A percentile compares a stretch with the other conserved stretches of the same genome.
phyloP scores from a whole-genome alignment of 1,140 invertebrate species.

The Drosophila sp. region DNA sequence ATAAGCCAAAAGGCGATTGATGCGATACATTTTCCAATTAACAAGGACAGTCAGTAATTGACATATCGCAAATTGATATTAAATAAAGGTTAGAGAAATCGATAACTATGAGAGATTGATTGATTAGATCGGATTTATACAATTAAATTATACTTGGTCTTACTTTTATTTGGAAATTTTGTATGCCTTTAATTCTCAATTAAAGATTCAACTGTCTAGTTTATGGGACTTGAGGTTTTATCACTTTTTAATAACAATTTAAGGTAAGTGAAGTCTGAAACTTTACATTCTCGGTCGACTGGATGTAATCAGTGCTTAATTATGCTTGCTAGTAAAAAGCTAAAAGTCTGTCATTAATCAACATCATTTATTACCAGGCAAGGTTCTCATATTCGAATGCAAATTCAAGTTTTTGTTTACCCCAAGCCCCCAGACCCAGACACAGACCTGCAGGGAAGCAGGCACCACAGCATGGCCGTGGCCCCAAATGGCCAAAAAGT shows the following conservation, averaged over 20 bases:
- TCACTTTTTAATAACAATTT: background rate
- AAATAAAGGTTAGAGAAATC: no score
- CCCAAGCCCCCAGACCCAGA: background rate
- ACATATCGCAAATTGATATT: no score
- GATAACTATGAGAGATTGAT: no score
- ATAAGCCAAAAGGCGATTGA: no score
- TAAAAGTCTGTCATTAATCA: slow-evolving; percentile 57
- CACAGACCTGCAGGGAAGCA: no score
- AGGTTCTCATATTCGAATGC: slow-evolving; percentile 54
- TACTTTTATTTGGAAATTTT: no score
- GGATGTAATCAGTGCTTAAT: slow-evolving; percentile 65
- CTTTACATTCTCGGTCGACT: slow-evolving; percentile 18
- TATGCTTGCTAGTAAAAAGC: slow-evolving; percentile 48
- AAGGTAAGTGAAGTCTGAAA: slow-evolving; percentile 1
- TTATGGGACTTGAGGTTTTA: background rate
- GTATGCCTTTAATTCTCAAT: no score
- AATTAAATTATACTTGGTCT: no score
- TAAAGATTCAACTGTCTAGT: background rate
- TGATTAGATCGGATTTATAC: no score
- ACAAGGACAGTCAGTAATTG: no score
- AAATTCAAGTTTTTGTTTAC: slow-evolving; percentile 46
- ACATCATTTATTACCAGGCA: slow-evolving; percentile 63
- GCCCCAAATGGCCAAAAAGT: slow-evolving; percentile 50
- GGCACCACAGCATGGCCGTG: background rate
- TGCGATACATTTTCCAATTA: no score